These are phyloP conservation scores for Bettongia penicillata DNA, from an alignment of 2,113 vertebrate species.

Conservation along the genomic window DNA sequence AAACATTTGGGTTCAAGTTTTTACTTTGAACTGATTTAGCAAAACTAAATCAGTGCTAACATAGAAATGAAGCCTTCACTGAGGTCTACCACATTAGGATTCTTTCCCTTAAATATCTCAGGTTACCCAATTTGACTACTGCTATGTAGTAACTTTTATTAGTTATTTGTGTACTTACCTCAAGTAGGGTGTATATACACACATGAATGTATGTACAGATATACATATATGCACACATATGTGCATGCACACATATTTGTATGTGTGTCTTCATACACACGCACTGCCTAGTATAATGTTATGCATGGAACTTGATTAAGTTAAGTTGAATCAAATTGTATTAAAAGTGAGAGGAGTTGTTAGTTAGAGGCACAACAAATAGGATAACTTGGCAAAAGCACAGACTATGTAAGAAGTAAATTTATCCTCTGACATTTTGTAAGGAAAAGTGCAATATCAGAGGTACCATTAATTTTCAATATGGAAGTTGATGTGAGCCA, in stretches of 20 bases:
- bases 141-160: neutral
- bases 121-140: neutral
- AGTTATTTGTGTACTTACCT: neutral
- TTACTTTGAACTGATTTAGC: neutral
- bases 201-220: no score
- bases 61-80: neutral
- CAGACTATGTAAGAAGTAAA: neutral
- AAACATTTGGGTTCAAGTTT: neutral
- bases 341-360: neutral
- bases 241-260: neutral
- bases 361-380: neutral
- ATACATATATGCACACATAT: neutral
- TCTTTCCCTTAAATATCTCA: neutral
- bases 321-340: neutral
- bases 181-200: neutral
- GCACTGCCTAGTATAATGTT: neutral
- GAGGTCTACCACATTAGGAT: neutral
- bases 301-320: neutral
- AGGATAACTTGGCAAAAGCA: neutral
- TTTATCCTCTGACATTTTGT: neutral
- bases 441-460: neutral
- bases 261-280: neutral
- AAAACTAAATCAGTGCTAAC: neutral
- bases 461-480: neutral
- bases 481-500: neutral